Evolutionary conservation across 2,888 invertebrate species (phyloP).

Genomic region (Nudaria mundana): DNA sequence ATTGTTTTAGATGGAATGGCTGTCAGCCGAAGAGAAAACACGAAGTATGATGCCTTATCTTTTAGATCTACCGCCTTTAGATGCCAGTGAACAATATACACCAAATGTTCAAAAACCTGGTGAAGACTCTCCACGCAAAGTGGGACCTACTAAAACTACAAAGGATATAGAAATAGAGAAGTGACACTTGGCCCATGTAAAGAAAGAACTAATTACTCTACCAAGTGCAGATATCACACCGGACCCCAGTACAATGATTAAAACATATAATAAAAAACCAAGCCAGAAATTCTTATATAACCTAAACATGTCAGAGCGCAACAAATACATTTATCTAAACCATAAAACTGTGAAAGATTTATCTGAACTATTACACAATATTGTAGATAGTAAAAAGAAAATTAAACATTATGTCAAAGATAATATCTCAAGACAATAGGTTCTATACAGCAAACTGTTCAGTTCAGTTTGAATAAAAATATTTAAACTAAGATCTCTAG

Average conservation of each 20-base stretch:
- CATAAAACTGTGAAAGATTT: conserved; percentile 51
- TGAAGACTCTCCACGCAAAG: conserved; percentile 21
- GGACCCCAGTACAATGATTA: conserved; percentile 34
- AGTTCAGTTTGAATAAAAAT: too few relatives aligned
- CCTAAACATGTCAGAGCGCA: conserved; percentile 42
- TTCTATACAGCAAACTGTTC: too few relatives aligned
- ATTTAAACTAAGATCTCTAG: too few relatives aligned
- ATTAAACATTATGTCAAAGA: not conserved
- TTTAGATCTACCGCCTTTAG: conserved; percentile 61
- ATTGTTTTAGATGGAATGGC: conserved; percentile 68
- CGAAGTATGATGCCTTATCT: conserved; percentile 75
- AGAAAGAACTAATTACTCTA: conserved; percentile 27
- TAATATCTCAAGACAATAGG: not conserved
- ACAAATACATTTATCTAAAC: conserved; percentile 43
- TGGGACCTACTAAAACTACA: conserved; percentile 16
- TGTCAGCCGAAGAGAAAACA: conserved; percentile 70
- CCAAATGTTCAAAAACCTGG: conserved; percentile 31
- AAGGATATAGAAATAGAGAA: conserved; percentile 56
- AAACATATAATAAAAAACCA: conserved; percentile 48
- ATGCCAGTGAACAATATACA: conserved; percentile 28
- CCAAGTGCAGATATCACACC: conserved; percentile 33
- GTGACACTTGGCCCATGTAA: conserved; percentile 50
- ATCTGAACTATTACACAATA: conserved; percentile 40
- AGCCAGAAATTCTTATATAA: conserved; percentile 45
- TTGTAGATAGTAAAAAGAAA: conserved; percentile 23